A percentile compares a stretch with the other conserved stretches of the same genome.
phyloP scores from a whole-genome alignment of 92 coral and sea anemone genomes.

The Pocillopora meandrina region DNA sequence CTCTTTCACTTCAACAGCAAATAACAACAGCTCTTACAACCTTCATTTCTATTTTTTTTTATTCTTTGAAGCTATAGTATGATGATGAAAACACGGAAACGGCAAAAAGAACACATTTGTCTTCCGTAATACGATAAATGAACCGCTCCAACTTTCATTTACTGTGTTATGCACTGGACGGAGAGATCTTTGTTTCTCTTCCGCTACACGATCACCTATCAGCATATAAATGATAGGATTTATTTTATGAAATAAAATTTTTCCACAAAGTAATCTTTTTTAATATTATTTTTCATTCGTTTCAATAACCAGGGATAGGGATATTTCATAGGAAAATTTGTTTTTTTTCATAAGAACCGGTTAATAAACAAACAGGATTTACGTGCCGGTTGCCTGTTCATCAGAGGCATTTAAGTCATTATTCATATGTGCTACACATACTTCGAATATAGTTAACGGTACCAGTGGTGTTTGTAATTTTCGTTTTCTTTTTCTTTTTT shows the following conservation, averaged over 20 bases:
- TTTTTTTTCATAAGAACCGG: no score
- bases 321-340: not conserved
- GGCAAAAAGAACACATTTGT: not conserved
- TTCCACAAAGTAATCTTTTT: not conserved
- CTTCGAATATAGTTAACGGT: no score
- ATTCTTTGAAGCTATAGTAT: not conserved
- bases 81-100: not conserved
- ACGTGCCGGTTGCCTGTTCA: not conserved
- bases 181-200: not conserved
- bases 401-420: not conserved
- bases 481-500: no score
- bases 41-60: not conserved
- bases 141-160: conserved; percentile 14
- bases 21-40: not conserved
- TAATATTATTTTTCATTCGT: not conserved
- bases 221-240: not conserved
- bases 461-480: no score
- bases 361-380: not conserved
- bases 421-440: not conserved
- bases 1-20: not conserved
- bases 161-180: not conserved
- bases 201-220: not conserved
- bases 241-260: not conserved
- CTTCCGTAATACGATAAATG: conserved; percentile 2
- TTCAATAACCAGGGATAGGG: not conserved